phyloP scores from a whole-genome alignment of 2,113 vertebrate species.

The Leucopternis melanops region DNA sequence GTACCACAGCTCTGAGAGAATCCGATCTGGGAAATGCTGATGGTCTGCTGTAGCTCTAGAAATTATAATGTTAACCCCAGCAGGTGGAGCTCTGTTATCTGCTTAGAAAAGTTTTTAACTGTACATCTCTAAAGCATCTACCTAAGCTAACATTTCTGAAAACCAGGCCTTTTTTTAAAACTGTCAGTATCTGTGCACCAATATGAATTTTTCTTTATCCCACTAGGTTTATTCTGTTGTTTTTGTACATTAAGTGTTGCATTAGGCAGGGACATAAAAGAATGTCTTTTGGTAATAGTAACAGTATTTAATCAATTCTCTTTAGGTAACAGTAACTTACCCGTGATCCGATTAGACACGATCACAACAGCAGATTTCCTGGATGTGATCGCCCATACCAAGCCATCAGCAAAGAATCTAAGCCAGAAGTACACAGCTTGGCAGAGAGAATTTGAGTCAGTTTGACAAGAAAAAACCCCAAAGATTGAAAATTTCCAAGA shows the following conservation, averaged over 20 bases:
- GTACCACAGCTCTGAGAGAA: slow-evolving; percentile 56
- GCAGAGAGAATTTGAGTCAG: slow-evolving; percentile 89
- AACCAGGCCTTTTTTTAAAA: background rate
- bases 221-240: background rate
- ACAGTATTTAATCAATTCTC: background rate
- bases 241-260: background rate
- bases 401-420: slow-evolving; percentile 85
- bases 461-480: slow-evolving; percentile 56
- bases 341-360: slow-evolving; percentile 76
- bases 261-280: background rate
- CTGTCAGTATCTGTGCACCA: background rate
- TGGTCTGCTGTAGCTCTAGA: background rate
- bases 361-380: slow-evolving; percentile 86
- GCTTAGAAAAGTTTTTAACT: background rate
- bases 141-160: background rate
- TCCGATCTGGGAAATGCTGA: background rate
- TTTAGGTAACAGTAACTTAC: slow-evolving; percentile 67
- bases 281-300: background rate
- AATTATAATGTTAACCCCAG: background rate
- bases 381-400: slow-evolving; percentile 86
- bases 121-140: background rate
- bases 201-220: background rate
- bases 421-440: slow-evolving; percentile 83
- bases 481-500: background rate
- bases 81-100: slow-evolving; percentile 61